Evolutionary conservation across 2,113 vertebrate species (phyloP).

Genomic region (Cisticola juncidis): DNA sequence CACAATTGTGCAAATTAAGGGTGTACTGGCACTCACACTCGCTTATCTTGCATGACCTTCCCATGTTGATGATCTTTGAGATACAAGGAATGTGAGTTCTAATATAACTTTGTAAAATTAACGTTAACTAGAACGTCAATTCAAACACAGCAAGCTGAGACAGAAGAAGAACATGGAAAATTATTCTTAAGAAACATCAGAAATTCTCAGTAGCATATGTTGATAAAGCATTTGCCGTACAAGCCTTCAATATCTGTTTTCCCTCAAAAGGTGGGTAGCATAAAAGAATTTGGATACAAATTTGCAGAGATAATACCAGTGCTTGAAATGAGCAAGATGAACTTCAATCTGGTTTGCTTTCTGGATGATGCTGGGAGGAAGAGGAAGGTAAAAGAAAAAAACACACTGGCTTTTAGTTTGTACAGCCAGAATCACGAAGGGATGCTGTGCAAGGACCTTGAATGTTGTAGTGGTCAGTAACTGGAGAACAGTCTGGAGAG

Average conservation of each 20-base stretch:
- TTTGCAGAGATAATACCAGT: not conserved
- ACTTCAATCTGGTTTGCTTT: not conserved
- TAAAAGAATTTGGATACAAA: not conserved
- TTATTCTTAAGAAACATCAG: not conserved
- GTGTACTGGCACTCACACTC: not conserved
- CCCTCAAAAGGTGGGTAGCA: not conserved
- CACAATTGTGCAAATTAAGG: not conserved
- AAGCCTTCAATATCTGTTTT: not conserved
- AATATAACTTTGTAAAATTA: not conserved
- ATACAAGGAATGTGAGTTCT: not conserved
- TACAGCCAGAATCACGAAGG: not conserved
- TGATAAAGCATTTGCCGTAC: not conserved
- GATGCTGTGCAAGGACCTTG: not conserved
- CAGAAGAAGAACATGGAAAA: not conserved
- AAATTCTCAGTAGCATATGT: not conserved
- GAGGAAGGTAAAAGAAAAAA: not conserved
- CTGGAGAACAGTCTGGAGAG: not conserved
- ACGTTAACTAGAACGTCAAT: not conserved
- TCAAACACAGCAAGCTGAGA: not conserved
- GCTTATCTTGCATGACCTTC: not conserved
- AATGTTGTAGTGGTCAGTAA: not conserved
- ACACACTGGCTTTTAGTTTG: not conserved
- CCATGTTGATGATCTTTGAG: not conserved
- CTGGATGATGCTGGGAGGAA: not conserved
- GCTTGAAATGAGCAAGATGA: not conserved